phyloP scores from a whole-genome alignment of 2,797 vertebrate genomes.

The Parambassis ranga region DNA sequence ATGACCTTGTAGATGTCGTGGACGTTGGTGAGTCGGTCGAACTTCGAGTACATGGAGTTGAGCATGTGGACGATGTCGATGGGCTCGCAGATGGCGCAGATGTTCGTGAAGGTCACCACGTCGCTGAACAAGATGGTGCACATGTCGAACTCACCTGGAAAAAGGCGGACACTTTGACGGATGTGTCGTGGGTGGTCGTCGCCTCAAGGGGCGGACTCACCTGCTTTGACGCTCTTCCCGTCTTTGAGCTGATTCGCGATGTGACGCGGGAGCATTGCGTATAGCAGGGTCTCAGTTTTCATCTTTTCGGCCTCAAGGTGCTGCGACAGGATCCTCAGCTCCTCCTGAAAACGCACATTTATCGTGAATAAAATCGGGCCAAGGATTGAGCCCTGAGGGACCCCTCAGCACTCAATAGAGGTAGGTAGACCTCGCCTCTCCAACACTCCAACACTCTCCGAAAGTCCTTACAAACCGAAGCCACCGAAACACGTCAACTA shows the following conservation, averaged over 20 bases:
- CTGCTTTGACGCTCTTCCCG: slow-evolving; percentile 78
- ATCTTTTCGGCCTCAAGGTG: slow-evolving; percentile 80
- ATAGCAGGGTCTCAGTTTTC: slow-evolving; percentile 82
- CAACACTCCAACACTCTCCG: no score
- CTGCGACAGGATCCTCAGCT: slow-evolving; percentile 79
- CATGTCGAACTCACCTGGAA: slow-evolving; percentile 80
- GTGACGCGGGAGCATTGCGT: slow-evolving; percentile 80
- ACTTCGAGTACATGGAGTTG: slow-evolving; percentile 83
- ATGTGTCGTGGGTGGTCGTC: no score
- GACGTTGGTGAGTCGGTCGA: slow-evolving; percentile 77
- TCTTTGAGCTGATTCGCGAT: slow-evolving; percentile 85
- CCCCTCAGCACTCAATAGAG: no score
- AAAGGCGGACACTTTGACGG: not conserved
- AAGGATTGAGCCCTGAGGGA: no score
- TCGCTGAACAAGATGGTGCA: slow-evolving; percentile 85
- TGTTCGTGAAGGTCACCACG: slow-evolving; percentile 84
- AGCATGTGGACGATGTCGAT: slow-evolving; percentile 82
- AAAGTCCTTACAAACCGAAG: no score
- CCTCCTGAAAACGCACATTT: no score
- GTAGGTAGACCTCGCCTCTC: no score
- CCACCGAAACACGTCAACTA: no score
- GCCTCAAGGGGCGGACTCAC: no score
- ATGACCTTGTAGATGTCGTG: slow-evolving; percentile 79
- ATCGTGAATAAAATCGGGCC: no score
- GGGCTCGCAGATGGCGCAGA: slow-evolving; percentile 82